Base-by-base conservation (phyloP, 1,140 invertebrate species). In the Pissodes strobi region DNA sequence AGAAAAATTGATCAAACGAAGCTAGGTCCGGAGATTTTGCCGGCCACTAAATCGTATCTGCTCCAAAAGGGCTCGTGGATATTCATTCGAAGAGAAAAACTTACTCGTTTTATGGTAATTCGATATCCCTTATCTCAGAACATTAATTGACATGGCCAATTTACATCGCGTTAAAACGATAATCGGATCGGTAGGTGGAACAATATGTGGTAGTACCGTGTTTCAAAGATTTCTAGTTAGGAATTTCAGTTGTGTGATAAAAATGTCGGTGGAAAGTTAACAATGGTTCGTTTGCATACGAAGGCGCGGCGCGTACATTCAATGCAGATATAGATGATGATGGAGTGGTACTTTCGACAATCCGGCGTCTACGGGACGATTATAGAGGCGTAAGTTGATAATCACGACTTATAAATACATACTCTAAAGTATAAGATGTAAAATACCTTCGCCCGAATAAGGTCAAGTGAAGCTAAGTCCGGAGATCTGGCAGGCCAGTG, bases 241-340 rank as follows among this genome's bases (percentile, higher is more conserved):
- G 46, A 61, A 61, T 61, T 61, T 51, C 27, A 61, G 46, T 61
- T 61, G 9, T 41, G 46, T 25, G 43, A 61, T 61, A 61, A 52
- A n/a, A n/a, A 61, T 49, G 22, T 15, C 18, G 19, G 34, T 51
- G 45, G 30, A 45, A 48, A 52, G 56, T 15, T 22, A 15, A 61
- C 58, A 61, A 51, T 61, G 23, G 38, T 49, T 49, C n/a, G 51
- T 61, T 61, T 61, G 38, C 46, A 61, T 61, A 30, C n/a, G 13
- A 38, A 37, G 58, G 58, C 21, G 58, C 25, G 46, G 45, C 38
- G 10, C n/a, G n/a, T n/a, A 13, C 2, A 18, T 30, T 52, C 12
- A 34, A 27, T 52, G 18, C 8, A 18, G 43, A n/a, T 18, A 18
- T 3, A 19, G 3, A 6, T 17, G 8, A 1, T 3, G 9, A 18